Base-by-base conservation (phyloP, 1,140 invertebrate species). In the Aphidius ervi region DNA sequence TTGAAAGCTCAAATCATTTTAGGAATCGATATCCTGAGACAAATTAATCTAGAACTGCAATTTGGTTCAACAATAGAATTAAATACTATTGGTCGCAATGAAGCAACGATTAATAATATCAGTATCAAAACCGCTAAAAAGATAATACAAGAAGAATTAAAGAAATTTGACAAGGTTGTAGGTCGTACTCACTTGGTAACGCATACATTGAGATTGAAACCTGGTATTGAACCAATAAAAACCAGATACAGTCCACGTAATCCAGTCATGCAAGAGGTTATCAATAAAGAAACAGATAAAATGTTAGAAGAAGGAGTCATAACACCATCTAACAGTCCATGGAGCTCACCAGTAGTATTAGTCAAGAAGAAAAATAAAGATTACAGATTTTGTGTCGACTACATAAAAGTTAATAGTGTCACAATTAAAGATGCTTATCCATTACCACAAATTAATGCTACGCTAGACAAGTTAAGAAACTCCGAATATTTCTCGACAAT, bases 81-180 rank as follows among this genome's bases (percentile, higher is more conserved):
- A 20, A 9, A 23, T 3, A 23, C 48, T 0, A 23, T 40, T 9
- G 10, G 3, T 31, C 39, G 8, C 8, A 53, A 8, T 9, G n/a
- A 6, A 39, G 42, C 8, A 3, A n/a, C 46, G 5, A 20, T 41
- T 9, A 45, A 61, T 6, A n/a, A 10, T 10, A 39, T 23, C 20
- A 0, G 16, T 16, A 16, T 16, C 16, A 1, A 16, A 16, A 16
- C 16, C 16, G 65, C 90, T 87, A 90, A 90, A 84, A 5, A n/a
- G 39, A 5, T 6, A n/a, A 53, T 53, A 3, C 5, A 8, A 37
- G 9, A 9, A 40, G 50, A 53, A 37, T 9, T 53, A 4, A 39
- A 53, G 16, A 37, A 53, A 40, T 39, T 40, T n/a, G 23, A 10
- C 0, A 9, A 9, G 1, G 9, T 53, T 5, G 1, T 0, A 40